Conservation (phyloP, 2,113 vertebrate species). For the Scomber scombrus region DNA sequence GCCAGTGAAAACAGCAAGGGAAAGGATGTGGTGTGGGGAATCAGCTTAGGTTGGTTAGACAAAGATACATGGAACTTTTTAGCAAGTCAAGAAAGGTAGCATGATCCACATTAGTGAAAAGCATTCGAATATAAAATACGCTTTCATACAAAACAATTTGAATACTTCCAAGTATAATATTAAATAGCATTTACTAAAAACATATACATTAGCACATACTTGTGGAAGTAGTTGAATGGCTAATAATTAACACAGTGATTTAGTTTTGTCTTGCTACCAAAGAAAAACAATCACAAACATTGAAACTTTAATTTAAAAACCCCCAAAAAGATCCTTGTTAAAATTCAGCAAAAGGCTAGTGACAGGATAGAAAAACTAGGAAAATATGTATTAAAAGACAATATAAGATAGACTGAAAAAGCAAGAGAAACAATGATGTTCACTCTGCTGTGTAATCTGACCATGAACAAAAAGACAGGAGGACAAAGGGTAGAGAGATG, state of each 20-base stretch:
- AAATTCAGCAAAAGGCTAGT: not conserved
- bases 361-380: not conserved
- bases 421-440: not conserved
- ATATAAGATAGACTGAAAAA: conserved; percentile 6
- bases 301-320: not conserved
- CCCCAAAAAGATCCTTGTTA: no score
- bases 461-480: conserved; percentile 34
- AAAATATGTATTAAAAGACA: conserved; percentile 18
- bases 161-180: not conserved
- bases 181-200: not conserved
- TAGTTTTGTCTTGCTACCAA: not conserved
- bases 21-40: not conserved
- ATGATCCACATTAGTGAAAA: not conserved
- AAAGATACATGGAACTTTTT: not conserved
- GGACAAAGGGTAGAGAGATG: conserved; percentile 34
- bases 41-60: not conserved
- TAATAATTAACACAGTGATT: not conserved
- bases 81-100: not conserved
- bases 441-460: conserved; percentile 43
- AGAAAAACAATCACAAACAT: not conserved
- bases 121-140: not conserved
- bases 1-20: conserved; percentile 8
- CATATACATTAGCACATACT: not conserved
- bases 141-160: not conserved
- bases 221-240: not conserved